Evolutionary conservation across 2,113 vertebrate genomes (phyloP).

Genomic region (Callocephalon fimbriatum): DNA sequence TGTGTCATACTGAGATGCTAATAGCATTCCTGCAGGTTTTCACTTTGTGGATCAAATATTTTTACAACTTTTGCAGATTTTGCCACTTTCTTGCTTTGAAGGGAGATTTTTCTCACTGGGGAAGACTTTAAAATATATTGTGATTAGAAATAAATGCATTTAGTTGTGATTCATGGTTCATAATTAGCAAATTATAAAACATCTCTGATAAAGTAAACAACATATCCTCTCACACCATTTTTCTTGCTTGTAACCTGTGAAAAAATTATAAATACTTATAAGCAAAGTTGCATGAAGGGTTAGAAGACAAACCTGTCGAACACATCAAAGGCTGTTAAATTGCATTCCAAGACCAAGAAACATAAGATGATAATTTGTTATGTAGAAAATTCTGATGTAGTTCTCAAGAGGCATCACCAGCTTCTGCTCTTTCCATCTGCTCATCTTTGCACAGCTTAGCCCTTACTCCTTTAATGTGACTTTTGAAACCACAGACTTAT

Average conservation of each 20-base stretch:
- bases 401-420: background rate
- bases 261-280: background rate
- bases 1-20: slow-evolving; percentile 44
- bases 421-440: background rate
- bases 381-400: background rate
- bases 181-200: background rate
- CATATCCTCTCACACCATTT: background rate
- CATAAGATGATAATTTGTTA: background rate
- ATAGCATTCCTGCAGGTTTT: slow-evolving; percentile 25
- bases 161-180: background rate
- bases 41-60: slow-evolving; percentile 12
- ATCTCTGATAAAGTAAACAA: background rate
- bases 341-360: background rate
- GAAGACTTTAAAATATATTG: background rate
- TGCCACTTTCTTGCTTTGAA: background rate
- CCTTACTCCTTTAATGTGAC: background rate
- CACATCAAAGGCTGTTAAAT: background rate
- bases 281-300: background rate
- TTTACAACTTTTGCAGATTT: slow-evolving; percentile 19
- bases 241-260: background rate
- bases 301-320: background rate
- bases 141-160: slow-evolving; percentile 11
- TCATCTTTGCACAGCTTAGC: background rate
- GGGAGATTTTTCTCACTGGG: background rate
- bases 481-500: background rate